A percentile compares a stretch with the other conserved stretches of the same genome.
Conservation (phyloP, 2,888 invertebrate species). For the Phortica magna region DNA sequence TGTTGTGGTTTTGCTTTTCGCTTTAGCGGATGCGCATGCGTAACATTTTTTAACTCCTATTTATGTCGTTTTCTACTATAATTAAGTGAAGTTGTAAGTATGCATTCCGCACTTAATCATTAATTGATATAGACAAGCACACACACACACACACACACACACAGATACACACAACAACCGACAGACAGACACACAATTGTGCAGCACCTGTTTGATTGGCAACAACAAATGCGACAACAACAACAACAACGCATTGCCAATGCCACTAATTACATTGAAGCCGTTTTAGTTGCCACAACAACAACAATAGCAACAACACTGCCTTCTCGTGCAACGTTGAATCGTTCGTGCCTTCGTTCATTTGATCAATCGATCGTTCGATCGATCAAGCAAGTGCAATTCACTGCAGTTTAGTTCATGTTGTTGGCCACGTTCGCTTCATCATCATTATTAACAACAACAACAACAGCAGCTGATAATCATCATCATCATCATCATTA, state of each 20-base stretch:
- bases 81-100: conserved; percentile 27
- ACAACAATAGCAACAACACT: conserved; percentile 42
- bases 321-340: conserved; percentile 39
- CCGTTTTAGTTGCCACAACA: conserved; percentile 57
- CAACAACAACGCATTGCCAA: conserved; percentile 18
- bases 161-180: no score
- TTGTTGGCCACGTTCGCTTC: conserved; percentile 32
- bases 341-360: not conserved
- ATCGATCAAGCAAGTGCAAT: conserved; percentile 32
- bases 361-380: conserved; percentile 6
- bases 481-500: not conserved
- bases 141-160: not conserved
- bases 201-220: not conserved
- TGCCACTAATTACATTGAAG: conserved; percentile 58
- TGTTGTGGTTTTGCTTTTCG: not conserved
- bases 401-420: conserved; percentile 38
- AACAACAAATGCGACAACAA: not conserved
- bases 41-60: conserved; percentile 2
- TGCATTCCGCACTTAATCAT: conserved; percentile 36
- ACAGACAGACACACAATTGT: not conserved
- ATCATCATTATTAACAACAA: conserved; percentile 40
- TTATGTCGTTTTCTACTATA: conserved; percentile 16
- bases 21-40: conserved; percentile 25
- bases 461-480: conserved; percentile 7
- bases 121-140: conserved; percentile 17